Base-by-base conservation (phyloP, 2,797 vertebrate genomes). In the Darevskia nairensis region DNA sequence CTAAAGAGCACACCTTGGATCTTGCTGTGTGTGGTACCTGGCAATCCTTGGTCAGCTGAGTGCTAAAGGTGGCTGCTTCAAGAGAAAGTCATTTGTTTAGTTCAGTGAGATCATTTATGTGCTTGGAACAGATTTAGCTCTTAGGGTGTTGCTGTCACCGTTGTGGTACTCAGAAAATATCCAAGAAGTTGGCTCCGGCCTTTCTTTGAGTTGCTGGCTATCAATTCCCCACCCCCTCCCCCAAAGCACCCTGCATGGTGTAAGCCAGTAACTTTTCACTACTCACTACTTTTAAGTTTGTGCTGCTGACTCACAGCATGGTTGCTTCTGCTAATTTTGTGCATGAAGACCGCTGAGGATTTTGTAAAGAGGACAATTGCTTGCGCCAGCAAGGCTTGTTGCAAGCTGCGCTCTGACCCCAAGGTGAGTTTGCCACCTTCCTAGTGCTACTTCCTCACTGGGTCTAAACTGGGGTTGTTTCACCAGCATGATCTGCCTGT, bases 291-390 rank as follows among this genome's bases (percentile, higher is more conserved):
- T n/a, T 32, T 86, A 82, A 29, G 68, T 84, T 84, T 85, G 86
- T 94, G 93, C 93, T 92, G 86, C 86, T 94, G 92, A 61, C 83
- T 89, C 84, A 90, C 86, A 87, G 90, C 86, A 89, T 72, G 71
- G 81, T 68, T 87, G 89, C 6, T 17, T 93, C 71, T 92, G 87
- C 82, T 55, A 11, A 46, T 32, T 72, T 82, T 77, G 1, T 91
- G 90, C 87, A 68, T 87, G 89, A 86, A 89, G 80, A 75, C 59
- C 89, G 89, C 89, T 93, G 75, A 39, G 88, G 64, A 44, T 23
- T 89, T 88, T 89, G 72, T 90, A 77, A 88, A 82, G 86, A 71
- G 32, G 44, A 79, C 77, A 50, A 32, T 69, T 82, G 84, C 83
- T 89, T 81, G 69, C 71, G 55, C 86, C 83, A 68, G 83, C 71